Evolutionary conservation across 1,140 invertebrate genomes (phyloP), one percentile per base, ranked within the genome.

Genomic region (Muscidifurax raptorellus): DNA sequence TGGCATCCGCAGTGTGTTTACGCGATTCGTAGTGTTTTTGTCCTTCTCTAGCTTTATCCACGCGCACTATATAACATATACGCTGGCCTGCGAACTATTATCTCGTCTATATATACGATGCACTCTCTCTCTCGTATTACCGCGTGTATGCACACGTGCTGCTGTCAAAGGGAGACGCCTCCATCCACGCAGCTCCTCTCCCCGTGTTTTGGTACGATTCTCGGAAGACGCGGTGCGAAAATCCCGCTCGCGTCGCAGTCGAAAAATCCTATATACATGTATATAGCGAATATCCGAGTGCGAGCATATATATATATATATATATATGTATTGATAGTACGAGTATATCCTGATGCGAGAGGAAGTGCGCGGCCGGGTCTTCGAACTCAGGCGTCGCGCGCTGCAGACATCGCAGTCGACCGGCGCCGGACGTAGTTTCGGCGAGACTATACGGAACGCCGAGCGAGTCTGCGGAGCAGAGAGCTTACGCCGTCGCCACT

Each of bases 371-470:
- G 44, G 4, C 1, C 44, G 15, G 44, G 44, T 47, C 15, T 47
- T 18, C 13, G 44, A 47, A 47, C 44, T 47, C 15, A 18, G 13
- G 15, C 44, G 7, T 47, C 44, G 22, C 12, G 44, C 28, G 15
- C 22, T 32, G 47, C 30, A 32, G 27, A 27, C 25, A 74, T 9
- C 22, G n/a, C n/a, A 72, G 83, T 44, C 88, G 87, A 87, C 90
- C 86, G 88, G 83, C 83, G 77, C 86, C 76, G 85, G 75, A 87
- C 89, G 88, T 86, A 87, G 90, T 90, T 90, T 90, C 82, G 87
- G 87, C 87, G 89, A 86, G 78, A 90, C 90, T 91, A 88, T 91
- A 88, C 27, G 84, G 32, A 44, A 22, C 79, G 18, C 44, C 78
- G 69, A 27, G 44, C 27, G 30, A 47, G 44, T 25, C 69, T 25